Evolutionary conservation across 2,113 vertebrate genomes (phyloP), one percentile per base, ranked within the genome.

Genomic region (Ammodytes dubius): DNA sequence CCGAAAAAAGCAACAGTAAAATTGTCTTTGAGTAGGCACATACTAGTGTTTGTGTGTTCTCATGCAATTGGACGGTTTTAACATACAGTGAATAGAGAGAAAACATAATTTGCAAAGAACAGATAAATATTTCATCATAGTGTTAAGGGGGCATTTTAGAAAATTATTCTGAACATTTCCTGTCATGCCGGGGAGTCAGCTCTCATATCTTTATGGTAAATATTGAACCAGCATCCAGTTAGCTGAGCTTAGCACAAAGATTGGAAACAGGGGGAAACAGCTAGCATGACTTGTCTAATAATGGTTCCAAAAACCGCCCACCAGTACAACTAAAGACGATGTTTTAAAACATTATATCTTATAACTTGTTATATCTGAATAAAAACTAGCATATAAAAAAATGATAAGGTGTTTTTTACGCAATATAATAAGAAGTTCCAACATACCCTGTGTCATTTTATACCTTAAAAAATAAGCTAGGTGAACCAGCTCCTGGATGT

Each of bases 221-320:
- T 52, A 75, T 54, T 50, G 13, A 74, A 54, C 43, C 27, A 46
- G 70, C n/a, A 39, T 45, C 35, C 42, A 37, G 54, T 58, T 67
- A 57, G 45, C 42, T 84, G 52, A 74, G 60, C 37, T 77, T 77
- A 17, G 46, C 43, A 78, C 11, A 40, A 63, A 83, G 59, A 81
- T 17, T 19, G 10, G 50, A 74, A 58, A 58, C 17, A 14, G 7
- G 2, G 12, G 1, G 37, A 42, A 72, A 53, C n/a, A 37, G 7
- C 40, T 56, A 53, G 35, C 19, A 35, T 54, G 13, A 37, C 10
- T 57, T 19, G 11, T 11, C 49, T 0, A 14, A 14, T 50, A 60
- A 74, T 40, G 8, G 7, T 46, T 73, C 7, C 3, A 74, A 39
- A 50, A 70, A 74, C 39, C 9, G 3, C 39, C 49, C n/a, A 57